phyloP scores from a whole-genome alignment of 2,797 vertebrate species.

The Acropternis orthonyx region DNA sequence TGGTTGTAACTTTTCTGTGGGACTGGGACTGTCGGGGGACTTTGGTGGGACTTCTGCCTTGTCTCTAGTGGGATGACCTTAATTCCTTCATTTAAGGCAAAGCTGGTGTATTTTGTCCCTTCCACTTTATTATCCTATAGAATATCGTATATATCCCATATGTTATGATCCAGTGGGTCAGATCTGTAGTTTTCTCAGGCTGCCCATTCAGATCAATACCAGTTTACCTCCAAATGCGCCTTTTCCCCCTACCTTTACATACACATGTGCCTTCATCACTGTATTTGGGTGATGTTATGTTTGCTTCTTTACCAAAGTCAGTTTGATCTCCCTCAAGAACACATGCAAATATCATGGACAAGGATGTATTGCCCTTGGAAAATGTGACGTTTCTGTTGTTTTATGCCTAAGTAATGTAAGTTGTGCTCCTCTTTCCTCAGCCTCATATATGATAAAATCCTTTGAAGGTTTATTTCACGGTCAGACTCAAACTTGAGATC shows the following conservation, averaged over 20 bases:
- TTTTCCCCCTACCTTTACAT: not conserved
- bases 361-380: not conserved
- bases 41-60: not conserved
- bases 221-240: not conserved
- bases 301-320: not conserved
- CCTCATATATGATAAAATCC: not conserved
- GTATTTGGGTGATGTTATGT: not conserved
- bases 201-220: not conserved
- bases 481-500: not conserved
- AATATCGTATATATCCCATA: too few relatives aligned
- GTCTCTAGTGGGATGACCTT: not conserved
- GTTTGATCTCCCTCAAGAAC: not conserved
- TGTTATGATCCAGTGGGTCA: not conserved
- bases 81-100: not conserved
- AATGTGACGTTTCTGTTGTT: not conserved
- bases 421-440: not conserved
- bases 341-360: not conserved
- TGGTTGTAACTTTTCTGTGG: fast-evolving
- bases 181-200: not conserved
- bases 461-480: not conserved
- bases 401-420: not conserved
- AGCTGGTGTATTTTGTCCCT: not conserved
- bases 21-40: not conserved
- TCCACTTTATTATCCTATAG: not conserved
- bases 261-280: not conserved